Evolutionary conservation across 2,113 vertebrate species (phyloP).

Genomic region (Erinaceus europaeus): DNA sequence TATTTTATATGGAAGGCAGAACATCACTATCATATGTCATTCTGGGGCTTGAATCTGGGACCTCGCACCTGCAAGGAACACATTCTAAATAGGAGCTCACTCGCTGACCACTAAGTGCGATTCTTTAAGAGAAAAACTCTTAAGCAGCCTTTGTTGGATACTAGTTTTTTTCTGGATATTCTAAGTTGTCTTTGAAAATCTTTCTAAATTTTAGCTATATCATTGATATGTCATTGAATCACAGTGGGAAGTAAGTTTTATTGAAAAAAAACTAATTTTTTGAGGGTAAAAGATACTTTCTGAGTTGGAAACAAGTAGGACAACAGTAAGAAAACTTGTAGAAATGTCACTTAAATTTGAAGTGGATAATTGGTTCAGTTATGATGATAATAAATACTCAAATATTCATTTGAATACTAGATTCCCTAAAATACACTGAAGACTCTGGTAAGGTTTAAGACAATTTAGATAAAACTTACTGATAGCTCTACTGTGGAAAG

Average conservation of each 20-base stretch:
- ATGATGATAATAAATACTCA: not conserved
- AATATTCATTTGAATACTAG: not conserved
- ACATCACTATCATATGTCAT: too few relatives aligned
- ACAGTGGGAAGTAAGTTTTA: not conserved
- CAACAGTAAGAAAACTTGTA: not conserved
- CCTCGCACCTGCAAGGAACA: too few relatives aligned
- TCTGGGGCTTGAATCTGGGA: too few relatives aligned
- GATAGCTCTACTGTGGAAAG: not conserved
- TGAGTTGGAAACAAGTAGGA: constrained; percentile 33
- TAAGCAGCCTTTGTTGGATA: not conserved
- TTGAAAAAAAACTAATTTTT: not conserved
- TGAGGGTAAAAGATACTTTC: constrained; percentile 12
- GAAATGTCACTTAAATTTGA: not conserved
- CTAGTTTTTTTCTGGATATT: not conserved
- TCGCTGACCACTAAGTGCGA: constrained; percentile 2
- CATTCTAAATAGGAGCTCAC: too few relatives aligned
- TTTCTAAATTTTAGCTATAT: constrained; percentile 1
- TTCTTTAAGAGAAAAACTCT: not conserved
- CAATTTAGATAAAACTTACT: not conserved
- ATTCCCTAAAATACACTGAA: not conserved
- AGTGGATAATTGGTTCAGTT: not conserved
- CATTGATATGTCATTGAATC: not conserved
- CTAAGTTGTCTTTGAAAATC: constrained; percentile 22
- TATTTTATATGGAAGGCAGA: too few relatives aligned
- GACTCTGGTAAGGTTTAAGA: not conserved